Conservation (phyloP, 2,888 invertebrate genomes). For the Sylvicola fuscatus region DNA sequence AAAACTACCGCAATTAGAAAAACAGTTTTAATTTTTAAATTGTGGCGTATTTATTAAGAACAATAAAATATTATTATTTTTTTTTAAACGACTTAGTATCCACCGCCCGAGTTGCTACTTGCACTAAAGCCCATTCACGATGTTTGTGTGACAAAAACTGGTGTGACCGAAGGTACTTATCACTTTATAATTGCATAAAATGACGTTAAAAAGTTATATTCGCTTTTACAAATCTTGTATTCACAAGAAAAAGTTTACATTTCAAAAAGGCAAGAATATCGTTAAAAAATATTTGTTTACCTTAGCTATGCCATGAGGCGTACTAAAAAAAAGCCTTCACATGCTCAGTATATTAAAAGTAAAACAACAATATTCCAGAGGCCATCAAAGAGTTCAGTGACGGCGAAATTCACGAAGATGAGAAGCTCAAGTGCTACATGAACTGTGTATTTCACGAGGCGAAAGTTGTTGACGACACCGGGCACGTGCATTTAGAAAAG, state of each 20-base stretch:
- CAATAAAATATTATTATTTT: background rate
- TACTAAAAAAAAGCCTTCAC: no score
- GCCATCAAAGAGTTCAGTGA: constrained; percentile 16
- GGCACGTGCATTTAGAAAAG: constrained; percentile 15
- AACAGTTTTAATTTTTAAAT: no score
- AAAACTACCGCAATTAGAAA: no score
- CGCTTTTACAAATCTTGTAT: no score
- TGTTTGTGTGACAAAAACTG: constrained; percentile 13
- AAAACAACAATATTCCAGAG: constrained; percentile 7
- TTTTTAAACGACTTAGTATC: constrained; percentile 10
- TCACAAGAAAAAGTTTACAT: no score
- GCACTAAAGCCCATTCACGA: constrained; percentile 11
- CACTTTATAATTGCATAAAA: no score
- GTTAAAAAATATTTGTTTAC: no score
- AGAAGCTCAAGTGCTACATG: constrained; percentile 17
- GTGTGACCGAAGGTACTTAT: constrained; percentile 11
- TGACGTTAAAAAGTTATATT: no score
- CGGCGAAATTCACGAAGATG: constrained; percentile 15
- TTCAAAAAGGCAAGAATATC: no score
- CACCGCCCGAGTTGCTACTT: constrained; percentile 12
- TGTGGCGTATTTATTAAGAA: background rate
- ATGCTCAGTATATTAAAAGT: no score
- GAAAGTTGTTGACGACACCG: constrained; percentile 11
- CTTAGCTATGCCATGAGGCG: no score
- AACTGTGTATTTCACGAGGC: constrained; percentile 15